Conservation (phyloP, 92 coral and sea anemone species). For the Zoanthus solanderi region DNA sequence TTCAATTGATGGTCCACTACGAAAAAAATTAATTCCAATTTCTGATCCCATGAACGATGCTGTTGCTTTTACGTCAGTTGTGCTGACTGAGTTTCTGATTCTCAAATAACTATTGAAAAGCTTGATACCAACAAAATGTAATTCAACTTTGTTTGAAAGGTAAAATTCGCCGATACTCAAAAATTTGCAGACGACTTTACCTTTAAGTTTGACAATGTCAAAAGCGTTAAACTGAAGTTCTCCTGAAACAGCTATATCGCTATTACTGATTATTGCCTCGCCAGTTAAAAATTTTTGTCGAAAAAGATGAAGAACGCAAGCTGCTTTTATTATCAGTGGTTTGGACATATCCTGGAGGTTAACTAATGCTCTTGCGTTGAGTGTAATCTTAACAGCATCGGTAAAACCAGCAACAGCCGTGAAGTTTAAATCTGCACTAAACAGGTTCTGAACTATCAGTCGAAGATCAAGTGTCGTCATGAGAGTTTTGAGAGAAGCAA, state of each 20-base stretch:
- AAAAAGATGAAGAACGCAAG: slow-evolving; percentile 28
- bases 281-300: slow-evolving; percentile 45
- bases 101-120: slow-evolving; percentile 33
- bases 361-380: slow-evolving; percentile 48
- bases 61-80: slow-evolving; percentile 53
- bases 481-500: slow-evolving; percentile 52
- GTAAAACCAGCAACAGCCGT: slow-evolving; percentile 49
- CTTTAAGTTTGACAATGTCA: slow-evolving; percentile 50
- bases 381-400: slow-evolving; percentile 39
- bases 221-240: slow-evolving; percentile 48
- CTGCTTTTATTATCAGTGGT: slow-evolving; percentile 53
- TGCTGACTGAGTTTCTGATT: slow-evolving; percentile 33
- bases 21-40: slow-evolving; percentile 40
- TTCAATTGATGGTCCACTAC: slow-evolving; percentile 48
- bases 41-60: slow-evolving; percentile 70
- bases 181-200: slow-evolving; percentile 45
- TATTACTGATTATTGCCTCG: slow-evolving; percentile 45
- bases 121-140: slow-evolving; percentile 50
- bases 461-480: slow-evolving; percentile 46
- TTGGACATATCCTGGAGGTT: slow-evolving; percentile 53
- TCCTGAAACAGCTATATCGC: slow-evolving; percentile 47
- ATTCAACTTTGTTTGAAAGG: slow-evolving; percentile 47
- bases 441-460: slow-evolving; percentile 51
- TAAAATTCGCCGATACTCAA: slow-evolving; percentile 44
- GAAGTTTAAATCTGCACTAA: slow-evolving; percentile 62